These are phyloP conservation scores for Nothoprocta perdicaria DNA, from an alignment of 2,113 vertebrate genomes.

Conservation along the genomic window DNA sequence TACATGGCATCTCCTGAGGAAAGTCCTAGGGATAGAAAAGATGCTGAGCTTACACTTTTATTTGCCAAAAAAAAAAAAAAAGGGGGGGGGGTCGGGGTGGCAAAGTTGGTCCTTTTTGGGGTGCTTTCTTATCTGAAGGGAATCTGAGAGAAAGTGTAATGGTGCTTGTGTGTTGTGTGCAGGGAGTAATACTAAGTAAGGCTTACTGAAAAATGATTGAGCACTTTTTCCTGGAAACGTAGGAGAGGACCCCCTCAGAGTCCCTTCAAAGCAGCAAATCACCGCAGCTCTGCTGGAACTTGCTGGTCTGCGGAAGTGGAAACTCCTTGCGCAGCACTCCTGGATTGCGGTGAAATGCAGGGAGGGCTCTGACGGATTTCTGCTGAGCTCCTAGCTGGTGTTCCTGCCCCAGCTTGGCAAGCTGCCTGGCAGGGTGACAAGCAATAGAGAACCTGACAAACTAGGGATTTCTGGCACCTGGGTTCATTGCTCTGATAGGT, in stretches of 20 bases:
- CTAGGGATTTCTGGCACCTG: background rate
- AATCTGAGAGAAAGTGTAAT: background rate
- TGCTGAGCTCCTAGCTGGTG: background rate
- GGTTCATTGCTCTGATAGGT: background rate
- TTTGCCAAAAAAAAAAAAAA: background rate
- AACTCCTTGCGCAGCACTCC: background rate
- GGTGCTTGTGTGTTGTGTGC: background rate
- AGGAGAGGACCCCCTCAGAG: background rate
- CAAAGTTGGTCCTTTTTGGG: background rate
- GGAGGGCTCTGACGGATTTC: background rate
- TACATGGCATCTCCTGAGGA: background rate
- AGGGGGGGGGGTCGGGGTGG: no score
- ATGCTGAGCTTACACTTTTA: background rate
- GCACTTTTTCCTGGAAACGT: background rate
- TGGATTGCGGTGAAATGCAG: background rate
- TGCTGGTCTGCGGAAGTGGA: background rate
- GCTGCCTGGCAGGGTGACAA: constrained; percentile 34
- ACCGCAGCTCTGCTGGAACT: background rate
- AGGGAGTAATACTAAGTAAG: background rate
- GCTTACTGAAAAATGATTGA: background rate
- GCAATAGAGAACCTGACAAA: background rate
- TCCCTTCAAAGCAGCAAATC: background rate
- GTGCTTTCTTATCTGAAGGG: background rate
- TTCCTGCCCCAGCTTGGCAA: constrained; percentile 11
- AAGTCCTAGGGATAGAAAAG: background rate